Conservation (phyloP, 1,140 invertebrate species). For the Chymomyza costata region DNA sequence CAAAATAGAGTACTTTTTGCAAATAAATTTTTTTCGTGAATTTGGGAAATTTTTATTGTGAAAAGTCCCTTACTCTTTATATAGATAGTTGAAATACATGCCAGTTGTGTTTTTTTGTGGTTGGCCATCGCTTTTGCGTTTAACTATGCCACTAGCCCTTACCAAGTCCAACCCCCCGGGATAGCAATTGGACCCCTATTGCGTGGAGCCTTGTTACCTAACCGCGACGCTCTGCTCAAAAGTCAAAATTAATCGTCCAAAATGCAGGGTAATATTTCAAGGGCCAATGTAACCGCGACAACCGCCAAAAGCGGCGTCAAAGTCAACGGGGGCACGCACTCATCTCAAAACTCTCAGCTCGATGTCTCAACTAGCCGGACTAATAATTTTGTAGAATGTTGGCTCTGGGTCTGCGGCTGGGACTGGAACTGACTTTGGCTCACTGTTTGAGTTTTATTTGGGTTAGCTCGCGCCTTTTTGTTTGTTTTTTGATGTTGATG, state of each 20-base stretch:
- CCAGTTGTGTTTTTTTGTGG: background rate
- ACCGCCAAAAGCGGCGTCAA: conserved; percentile 64
- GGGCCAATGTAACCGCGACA: conserved; percentile 58
- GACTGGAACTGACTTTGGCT: conserved; percentile 4
- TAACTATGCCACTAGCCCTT: background rate
- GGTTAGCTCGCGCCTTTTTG: conserved; percentile 57
- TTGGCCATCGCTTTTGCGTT: background rate
- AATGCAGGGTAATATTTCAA: conserved; percentile 59
- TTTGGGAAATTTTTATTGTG: too few species aligned
- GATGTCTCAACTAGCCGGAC: conserved; percentile 62
- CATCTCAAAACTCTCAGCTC: conserved; percentile 20
- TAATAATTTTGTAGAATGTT: conserved; percentile 37
- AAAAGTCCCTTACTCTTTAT: too few species aligned
- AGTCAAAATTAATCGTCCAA: conserved; percentile 73
- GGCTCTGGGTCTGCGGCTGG: background rate
- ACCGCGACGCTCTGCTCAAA: conserved; percentile 12
- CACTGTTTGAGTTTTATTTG: conserved; percentile 13
- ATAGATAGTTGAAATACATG: too few species aligned
- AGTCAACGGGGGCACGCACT: conserved; percentile 28
- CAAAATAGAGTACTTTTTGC: too few species aligned
- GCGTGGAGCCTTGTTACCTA: background rate
- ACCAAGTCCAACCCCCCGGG: background rate
- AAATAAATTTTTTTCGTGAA: too few species aligned
- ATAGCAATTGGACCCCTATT: too few species aligned
- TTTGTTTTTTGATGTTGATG: conserved; percentile 69